These are phyloP conservation scores for Tetrax tetrax DNA, from an alignment of 2,113 vertebrate genomes.

Conservation along the genomic window DNA sequence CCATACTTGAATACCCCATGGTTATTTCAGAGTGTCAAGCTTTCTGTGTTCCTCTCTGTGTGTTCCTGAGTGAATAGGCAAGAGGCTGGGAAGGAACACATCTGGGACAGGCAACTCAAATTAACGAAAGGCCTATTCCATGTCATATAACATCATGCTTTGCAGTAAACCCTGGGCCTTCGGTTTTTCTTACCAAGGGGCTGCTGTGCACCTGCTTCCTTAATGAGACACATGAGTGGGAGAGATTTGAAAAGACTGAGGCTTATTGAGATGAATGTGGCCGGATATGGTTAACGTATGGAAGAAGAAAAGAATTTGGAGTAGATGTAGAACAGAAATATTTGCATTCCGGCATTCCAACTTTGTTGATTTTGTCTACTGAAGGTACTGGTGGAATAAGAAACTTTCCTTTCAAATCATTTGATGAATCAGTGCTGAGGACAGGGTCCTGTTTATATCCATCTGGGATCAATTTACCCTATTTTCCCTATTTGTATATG, in stretches of 20 bases:
- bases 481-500: background rate
- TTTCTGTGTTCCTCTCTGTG: no score
- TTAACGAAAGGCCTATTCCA: no score
- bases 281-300: background rate
- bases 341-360: background rate
- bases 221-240: no score
- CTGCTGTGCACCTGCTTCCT: no score
- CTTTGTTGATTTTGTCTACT: background rate
- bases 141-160: no score
- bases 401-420: accelerated
- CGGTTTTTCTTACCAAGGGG: no score
- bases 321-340: background rate
- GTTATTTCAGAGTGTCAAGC: background rate
- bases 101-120: no score
- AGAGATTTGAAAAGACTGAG: background rate
- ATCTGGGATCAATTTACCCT: background rate
- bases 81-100: no score
- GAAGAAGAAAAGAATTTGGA: background rate
- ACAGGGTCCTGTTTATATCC: background rate
- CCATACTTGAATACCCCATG: background rate
- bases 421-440: background rate
- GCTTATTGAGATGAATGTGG: background rate
- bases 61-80: no score
- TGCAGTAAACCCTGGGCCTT: no score
- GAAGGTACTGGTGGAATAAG: background rate